Conservation (phyloP, 2,113 vertebrate species). For the Campylomormyrus numenius region DNA sequence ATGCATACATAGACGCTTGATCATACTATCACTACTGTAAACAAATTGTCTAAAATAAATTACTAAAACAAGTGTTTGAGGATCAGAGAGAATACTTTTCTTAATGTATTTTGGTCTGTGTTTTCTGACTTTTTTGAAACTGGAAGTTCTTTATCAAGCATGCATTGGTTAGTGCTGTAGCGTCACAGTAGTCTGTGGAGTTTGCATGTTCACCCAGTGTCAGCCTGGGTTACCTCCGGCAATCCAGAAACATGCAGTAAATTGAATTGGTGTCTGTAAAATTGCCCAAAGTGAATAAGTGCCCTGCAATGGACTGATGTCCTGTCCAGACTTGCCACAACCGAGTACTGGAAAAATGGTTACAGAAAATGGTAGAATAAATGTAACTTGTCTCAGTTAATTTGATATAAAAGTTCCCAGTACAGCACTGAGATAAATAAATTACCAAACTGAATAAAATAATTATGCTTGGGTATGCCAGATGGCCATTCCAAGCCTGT, state of each 20-base stretch:
- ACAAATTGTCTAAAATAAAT: neutral
- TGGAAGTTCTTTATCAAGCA: neutral
- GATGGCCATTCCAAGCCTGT: neutral
- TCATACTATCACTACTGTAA: neutral
- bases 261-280: neutral
- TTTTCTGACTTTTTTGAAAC: neutral
- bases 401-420: neutral
- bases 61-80: neutral
- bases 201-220: neutral
- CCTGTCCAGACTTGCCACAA: neutral
- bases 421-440: neutral
- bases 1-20: no score
- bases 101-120: neutral
- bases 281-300: neutral
- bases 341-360: neutral
- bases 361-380: neutral
- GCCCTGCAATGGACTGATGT: neutral
- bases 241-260: neutral
- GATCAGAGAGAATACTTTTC: neutral
- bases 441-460: neutral
- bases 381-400: neutral
- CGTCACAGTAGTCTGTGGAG: neutral
- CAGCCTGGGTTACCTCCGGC: neutral
- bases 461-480: neutral
- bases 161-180: neutral